Evolutionary conservation across 2,113 vertebrate genomes (phyloP).

Genomic region (Andinoacara biseriatus): DNA sequence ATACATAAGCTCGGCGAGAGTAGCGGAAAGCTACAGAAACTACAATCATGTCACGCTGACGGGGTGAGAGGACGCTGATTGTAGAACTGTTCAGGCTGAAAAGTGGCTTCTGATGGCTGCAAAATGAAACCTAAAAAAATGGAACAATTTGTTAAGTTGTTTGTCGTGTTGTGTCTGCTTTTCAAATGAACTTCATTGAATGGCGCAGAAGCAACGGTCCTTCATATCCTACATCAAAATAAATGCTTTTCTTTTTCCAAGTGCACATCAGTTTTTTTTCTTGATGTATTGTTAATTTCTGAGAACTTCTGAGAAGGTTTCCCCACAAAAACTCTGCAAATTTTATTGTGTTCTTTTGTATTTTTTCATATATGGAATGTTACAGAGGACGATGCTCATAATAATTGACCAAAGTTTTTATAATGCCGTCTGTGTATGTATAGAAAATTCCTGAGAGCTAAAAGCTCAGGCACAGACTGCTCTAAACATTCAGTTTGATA

Average conservation of each 20-base stretch:
- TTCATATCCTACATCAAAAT: not conserved
- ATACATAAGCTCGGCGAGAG: not conserved
- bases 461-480: too few species aligned
- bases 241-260: not conserved
- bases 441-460: not conserved
- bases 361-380: not conserved
- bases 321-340: not conserved
- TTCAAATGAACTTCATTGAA: not conserved
- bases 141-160: not conserved
- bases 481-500: too few species aligned
- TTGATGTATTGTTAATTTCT: not conserved
- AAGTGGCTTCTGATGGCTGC: not conserved
- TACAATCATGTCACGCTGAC: not conserved
- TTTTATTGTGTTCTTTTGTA: not conserved
- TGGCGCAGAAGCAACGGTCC: not conserved
- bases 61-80: not conserved
- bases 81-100: not conserved
- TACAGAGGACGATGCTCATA: not conserved
- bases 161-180: not conserved
- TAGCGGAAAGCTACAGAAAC: not conserved
- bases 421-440: not conserved
- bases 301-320: not conserved
- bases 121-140: not conserved
- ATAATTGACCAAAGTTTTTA: not conserved
- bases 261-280: not conserved